Conservation (phyloP, 1,140 invertebrate species). For the Bombus difficillimus region DNA sequence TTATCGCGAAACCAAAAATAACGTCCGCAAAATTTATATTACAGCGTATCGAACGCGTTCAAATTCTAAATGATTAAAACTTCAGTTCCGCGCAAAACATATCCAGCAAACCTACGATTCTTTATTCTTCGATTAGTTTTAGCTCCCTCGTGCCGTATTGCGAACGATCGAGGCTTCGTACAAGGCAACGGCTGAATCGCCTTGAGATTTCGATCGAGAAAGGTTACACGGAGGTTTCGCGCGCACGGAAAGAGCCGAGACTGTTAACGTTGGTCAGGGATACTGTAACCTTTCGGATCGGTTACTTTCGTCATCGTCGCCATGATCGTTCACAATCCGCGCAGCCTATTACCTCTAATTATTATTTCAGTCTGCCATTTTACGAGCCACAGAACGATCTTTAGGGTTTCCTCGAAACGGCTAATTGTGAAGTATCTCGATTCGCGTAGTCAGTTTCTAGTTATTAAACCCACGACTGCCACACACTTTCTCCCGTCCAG, state of each 20-base stretch:
- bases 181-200: conserved; percentile 28
- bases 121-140: neutral
- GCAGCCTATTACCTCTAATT: neutral
- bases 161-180: conserved; percentile 31
- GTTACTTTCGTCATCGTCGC: conserved; percentile 14
- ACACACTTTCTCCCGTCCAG: conserved; percentile 11
- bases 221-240: conserved; percentile 37
- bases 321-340: neutral
- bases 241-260: neutral
- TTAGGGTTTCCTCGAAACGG: neutral
- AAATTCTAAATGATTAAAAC: neutral
- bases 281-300: conserved; percentile 45
- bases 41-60: neutral
- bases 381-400: neutral
- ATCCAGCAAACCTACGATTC: neutral
- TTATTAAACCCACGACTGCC: conserved; percentile 22
- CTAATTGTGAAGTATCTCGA: neutral
- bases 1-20: neutral
- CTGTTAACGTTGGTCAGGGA: conserved; percentile 41
- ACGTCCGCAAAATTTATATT: neutral
- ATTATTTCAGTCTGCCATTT: neutral
- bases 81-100: neutral
- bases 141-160: too few relatives aligned
- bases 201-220: conserved; percentile 48
- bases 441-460: conserved; percentile 1